A percentile compares a stretch with the other conserved stretches of the same genome.
These are phyloP conservation scores for Phrynocephalus guinanensis DNA, from an alignment of 2,797 vertebrate species.

Conservation along the genomic window DNA sequence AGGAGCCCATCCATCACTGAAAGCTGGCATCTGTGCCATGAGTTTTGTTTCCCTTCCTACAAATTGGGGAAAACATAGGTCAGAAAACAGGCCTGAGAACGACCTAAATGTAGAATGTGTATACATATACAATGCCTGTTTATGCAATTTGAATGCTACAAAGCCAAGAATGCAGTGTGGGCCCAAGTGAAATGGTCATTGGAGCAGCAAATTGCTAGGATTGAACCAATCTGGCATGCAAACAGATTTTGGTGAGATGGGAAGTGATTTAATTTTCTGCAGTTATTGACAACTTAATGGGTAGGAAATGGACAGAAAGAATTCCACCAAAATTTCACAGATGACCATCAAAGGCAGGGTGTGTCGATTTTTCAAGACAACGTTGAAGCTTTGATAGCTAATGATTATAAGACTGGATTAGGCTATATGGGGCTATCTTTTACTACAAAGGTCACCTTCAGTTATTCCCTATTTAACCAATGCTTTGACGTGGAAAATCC, in stretches of 20 bases:
- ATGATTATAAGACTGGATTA: background rate
- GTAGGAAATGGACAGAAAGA: background rate
- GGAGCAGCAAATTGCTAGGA: background rate
- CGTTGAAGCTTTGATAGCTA: constrained; percentile 35
- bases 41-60: background rate
- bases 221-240: background rate
- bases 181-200: background rate
- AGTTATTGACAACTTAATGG: background rate
- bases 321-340: background rate
- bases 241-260: background rate
- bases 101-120: background rate
- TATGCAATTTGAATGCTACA: background rate
- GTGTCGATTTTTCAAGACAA: constrained; percentile 25
- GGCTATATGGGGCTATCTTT: background rate
- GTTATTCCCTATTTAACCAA: constrained; percentile 34
- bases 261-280: background rate
- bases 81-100: background rate
- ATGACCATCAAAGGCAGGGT: background rate
- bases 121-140: background rate
- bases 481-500: constrained; percentile 42
- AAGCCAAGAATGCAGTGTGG: background rate
- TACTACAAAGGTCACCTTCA: constrained; percentile 47
- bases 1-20: background rate
- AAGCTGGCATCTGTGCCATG: background rate
- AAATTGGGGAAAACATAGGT: background rate